These are phyloP conservation scores for Oryzias javanicus DNA, from an alignment of 2,113 vertebrate species.

Conservation along the genomic window DNA sequence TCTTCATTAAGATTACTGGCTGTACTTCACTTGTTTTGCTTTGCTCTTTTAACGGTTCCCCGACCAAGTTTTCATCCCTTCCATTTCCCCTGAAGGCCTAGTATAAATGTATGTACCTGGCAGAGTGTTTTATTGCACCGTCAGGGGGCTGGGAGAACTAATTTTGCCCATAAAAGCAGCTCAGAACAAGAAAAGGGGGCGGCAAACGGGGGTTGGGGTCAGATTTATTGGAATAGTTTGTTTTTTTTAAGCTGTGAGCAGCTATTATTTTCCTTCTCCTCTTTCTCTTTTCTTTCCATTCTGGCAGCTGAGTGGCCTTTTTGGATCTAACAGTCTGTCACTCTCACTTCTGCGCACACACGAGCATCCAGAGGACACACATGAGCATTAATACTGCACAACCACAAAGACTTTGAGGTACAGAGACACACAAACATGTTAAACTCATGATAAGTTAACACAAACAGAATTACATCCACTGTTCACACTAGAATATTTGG, in stretches of 20 bases:
- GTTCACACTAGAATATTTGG: slow-evolving; percentile 18
- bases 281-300: slow-evolving; percentile 56
- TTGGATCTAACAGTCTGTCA: slow-evolving; percentile 37
- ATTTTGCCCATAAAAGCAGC: slow-evolving; percentile 68
- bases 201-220: slow-evolving; percentile 45
- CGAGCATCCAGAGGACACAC: slow-evolving; percentile 22
- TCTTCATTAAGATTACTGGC: slow-evolving; percentile 20
- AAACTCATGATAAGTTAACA: slow-evolving; percentile 15
- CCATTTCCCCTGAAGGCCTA: slow-evolving; percentile 54
- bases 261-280: slow-evolving; percentile 66
- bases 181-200: slow-evolving; percentile 58
- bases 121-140: slow-evolving; percentile 68
- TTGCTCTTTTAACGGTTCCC: slow-evolving; percentile 16
- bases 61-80: slow-evolving; percentile 30
- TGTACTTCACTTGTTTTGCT: slow-evolving; percentile 21
- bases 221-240: slow-evolving; percentile 67
- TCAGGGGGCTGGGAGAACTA: slow-evolving; percentile 63
- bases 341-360: slow-evolving; percentile 24
- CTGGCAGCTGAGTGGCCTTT: slow-evolving; percentile 27
- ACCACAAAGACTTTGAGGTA: slow-evolving; percentile 13
- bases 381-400: slow-evolving; percentile 16
- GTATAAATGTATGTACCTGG: slow-evolving; percentile 66
- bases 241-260: slow-evolving; percentile 60
- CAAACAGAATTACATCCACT: slow-evolving; percentile 25
- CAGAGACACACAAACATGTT: slow-evolving; percentile 3